These are phyloP conservation scores for Lepilemur septentrionalis DNA, from an alignment of 2,797 vertebrate species.

Conservation along the genomic window DNA sequence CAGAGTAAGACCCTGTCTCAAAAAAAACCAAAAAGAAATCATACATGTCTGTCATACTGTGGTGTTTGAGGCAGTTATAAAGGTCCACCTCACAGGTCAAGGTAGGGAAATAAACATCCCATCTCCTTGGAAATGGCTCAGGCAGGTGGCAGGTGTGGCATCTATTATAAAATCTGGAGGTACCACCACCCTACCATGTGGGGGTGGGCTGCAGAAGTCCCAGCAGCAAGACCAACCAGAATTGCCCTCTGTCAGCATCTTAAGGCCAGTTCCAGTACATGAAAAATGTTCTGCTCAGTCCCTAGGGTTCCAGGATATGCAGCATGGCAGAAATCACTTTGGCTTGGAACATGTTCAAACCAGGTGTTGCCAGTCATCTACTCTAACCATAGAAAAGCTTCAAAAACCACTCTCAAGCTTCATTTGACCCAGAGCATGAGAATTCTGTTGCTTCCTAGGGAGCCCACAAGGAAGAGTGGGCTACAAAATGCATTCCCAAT, in stretches of 20 bases:
- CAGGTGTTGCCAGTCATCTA: conserved; percentile 42
- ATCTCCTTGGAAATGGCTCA: background rate
- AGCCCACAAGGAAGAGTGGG: background rate
- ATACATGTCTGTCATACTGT: background rate
- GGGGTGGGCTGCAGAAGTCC: background rate
- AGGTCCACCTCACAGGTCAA: background rate
- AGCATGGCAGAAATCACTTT: conserved; percentile 53
- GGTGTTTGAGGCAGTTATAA: background rate
- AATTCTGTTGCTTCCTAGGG: conserved; percentile 35
- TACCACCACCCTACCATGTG: background rate
- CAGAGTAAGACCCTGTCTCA: background rate
- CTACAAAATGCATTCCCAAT: conserved; percentile 56
- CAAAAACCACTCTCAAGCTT: conserved; percentile 4
- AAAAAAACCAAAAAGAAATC: background rate
- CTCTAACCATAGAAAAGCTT: conserved; percentile 42
- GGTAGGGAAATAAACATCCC: background rate
- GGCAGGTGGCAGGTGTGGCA: background rate
- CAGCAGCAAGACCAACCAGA: background rate
- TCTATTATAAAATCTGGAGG: conserved; percentile 15
- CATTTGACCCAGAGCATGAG: background rate
- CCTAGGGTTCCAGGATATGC: background rate
- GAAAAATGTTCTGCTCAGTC: conserved; percentile 4
- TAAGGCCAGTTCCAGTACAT: background rate
- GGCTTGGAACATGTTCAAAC: conserved; percentile 57
- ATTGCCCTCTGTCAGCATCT: background rate